Base-by-base conservation (phyloP, 2,113 vertebrate genomes). In the Cheirogaleus medius region DNA sequence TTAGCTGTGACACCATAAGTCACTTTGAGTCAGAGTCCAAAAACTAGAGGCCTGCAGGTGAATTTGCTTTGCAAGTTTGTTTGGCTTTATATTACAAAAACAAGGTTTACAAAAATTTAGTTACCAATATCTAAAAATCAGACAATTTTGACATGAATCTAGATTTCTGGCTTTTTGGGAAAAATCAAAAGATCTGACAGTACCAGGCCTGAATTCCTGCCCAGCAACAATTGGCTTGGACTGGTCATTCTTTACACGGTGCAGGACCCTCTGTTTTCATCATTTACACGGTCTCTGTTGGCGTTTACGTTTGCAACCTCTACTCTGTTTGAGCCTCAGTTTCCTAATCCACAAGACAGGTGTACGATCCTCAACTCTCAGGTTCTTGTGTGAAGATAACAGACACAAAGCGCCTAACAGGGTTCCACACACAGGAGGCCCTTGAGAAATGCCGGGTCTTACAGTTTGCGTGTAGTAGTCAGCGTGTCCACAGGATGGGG, bases 91-190 rank as follows among this genome's bases (percentile, higher is more conserved):
- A 54, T 94, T 58, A 71, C 60, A 54, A 81, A 64, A 12, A 34
- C 20, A 78, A 29, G n/a, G 95, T 96, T 83, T 91, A 69, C 90
- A 90, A 73, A 94, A 73, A 68, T 96, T 87, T 88, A 29, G 39
- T 95, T 95, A 86, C 60, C 42, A 82, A 58, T 23, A 86, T 96
- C 47, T 69, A 63, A 93, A 89, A 95, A 78, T 86, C 60, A 78
- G 76, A 85, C 68, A 49, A 89, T 94, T 94, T 87, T 20, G 11
- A 64, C 56, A 93, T 32, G 68, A 93, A 85, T 95, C 85, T 83
- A 80, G 54, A 96, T 81, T 83, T 91, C 74, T 93, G 83, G 20
- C 58, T 94, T 91, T 54, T 92, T 49, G 93, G 96, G 93, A 91
- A 97, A 94, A 97, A 89, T 92, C 29, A 13, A 91, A 96, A 29